phyloP scores from a whole-genome alignment of 2,888 invertebrate species.

The Diploptera punctata region DNA sequence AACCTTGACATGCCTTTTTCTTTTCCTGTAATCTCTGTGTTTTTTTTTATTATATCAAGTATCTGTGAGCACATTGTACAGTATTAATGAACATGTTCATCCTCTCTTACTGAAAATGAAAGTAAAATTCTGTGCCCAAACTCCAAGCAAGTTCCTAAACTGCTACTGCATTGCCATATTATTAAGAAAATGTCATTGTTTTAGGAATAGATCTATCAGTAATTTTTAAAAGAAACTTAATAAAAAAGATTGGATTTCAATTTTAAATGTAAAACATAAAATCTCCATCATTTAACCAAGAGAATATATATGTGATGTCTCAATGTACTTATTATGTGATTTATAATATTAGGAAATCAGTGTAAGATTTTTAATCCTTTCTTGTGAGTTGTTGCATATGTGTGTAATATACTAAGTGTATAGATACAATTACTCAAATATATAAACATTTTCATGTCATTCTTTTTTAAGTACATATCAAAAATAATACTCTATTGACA shows the following conservation, averaged over 20 bases:
- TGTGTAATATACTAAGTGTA: constrained; percentile 25
- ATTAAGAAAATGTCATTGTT: neutral
- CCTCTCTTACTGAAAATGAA: neutral
- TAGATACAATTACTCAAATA: neutral
- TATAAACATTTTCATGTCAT: constrained; percentile 5
- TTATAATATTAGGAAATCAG: constrained; percentile 23
- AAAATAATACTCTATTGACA: neutral
- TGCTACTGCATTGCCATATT: constrained; percentile 28
- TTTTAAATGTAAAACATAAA: neutral
- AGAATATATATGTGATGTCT: constrained; percentile 25
- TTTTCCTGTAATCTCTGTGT: too few species aligned
- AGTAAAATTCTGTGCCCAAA: neutral
- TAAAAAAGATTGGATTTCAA: neutral
- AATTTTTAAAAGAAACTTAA: neutral
- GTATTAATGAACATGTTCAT: constrained; percentile 26
- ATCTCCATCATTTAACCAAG: constrained; percentile 1
- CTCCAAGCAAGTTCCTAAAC: constrained; percentile 34
- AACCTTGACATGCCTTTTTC: too few species aligned
- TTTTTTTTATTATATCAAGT: neutral
- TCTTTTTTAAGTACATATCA: constrained; percentile 25
- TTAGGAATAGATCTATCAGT: neutral
- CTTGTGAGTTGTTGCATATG: constrained; percentile 26
- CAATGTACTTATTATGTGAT: constrained; percentile 27
- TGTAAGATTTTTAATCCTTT: constrained; percentile 26
- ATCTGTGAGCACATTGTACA: constrained; percentile 20